phyloP scores from a whole-genome alignment of 1,140 invertebrate species.

The Solenopsis invicta region DNA sequence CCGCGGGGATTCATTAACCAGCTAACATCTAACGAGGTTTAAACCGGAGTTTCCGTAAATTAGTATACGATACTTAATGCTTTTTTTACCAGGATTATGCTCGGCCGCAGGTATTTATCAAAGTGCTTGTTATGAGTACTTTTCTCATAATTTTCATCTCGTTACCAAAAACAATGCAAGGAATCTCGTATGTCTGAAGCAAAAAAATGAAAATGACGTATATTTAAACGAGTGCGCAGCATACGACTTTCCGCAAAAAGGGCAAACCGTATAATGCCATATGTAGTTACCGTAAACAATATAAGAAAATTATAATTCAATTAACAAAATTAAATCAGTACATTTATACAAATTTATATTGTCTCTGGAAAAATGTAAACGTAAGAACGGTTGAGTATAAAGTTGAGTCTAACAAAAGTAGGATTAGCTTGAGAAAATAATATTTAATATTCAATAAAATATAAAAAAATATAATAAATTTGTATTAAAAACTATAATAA shows the following conservation, averaged over 20 bases:
- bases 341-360: slow-evolving; percentile 16
- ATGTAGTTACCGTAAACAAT: neutral
- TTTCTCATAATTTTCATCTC: slow-evolving; percentile 55
- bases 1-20: slow-evolving; percentile 57
- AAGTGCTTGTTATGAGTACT: slow-evolving; percentile 46
- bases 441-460: neutral
- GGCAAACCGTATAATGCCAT: neutral
- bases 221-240: neutral
- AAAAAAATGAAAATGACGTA: neutral
- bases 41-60: slow-evolving; percentile 43
- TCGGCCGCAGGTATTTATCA: neutral
- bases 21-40: slow-evolving; percentile 38
- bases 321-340: slow-evolving; percentile 11
- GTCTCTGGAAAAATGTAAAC: neutral
- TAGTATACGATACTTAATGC: slow-evolving; percentile 13
- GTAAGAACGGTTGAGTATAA: neutral
- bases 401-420: too few relatives aligned
- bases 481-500: slow-evolving; percentile 8
- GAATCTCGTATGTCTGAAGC: neutral
- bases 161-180: slow-evolving; percentile 21
- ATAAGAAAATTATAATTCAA: slow-evolving; percentile 15
- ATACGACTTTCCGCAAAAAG: neutral
- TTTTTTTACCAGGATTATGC: slow-evolving; percentile 6
- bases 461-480: neutral
- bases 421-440: neutral